phyloP scores from a whole-genome alignment of 2,797 vertebrate species.

The Podargus strigoides region DNA sequence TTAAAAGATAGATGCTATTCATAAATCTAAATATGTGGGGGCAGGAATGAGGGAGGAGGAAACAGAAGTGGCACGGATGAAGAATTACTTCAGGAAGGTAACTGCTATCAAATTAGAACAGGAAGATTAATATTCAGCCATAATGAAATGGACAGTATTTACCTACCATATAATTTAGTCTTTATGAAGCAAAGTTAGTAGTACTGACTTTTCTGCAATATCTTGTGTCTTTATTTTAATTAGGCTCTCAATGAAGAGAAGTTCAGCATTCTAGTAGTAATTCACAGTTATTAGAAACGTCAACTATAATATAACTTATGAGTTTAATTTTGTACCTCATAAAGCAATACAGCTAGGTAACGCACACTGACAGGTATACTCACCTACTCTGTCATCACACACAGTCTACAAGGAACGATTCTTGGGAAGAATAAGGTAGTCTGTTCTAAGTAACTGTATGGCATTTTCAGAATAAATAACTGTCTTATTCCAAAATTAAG shows the following conservation, averaged over 20 bases:
- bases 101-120: not conserved
- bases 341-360: not conserved
- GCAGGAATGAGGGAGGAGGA: not conserved
- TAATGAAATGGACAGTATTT: not conserved
- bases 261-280: not conserved
- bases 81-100: not conserved
- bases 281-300: not conserved
- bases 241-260: not conserved
- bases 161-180: not conserved
- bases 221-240: not conserved
- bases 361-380: not conserved
- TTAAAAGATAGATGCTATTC: not conserved
- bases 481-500: not conserved
- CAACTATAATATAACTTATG: fast-evolving
- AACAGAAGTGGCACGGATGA: not conserved
- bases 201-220: not conserved
- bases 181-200: not conserved
- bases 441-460: not conserved
- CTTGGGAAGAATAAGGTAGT: not conserved
- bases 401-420: not conserved
- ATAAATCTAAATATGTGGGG: not conserved
- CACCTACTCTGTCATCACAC: not conserved
- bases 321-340: not conserved
- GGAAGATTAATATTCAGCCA: not conserved
- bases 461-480: not conserved